Conservation (phyloP, 2,113 vertebrate genomes). For the Pachyramphus minor region DNA sequence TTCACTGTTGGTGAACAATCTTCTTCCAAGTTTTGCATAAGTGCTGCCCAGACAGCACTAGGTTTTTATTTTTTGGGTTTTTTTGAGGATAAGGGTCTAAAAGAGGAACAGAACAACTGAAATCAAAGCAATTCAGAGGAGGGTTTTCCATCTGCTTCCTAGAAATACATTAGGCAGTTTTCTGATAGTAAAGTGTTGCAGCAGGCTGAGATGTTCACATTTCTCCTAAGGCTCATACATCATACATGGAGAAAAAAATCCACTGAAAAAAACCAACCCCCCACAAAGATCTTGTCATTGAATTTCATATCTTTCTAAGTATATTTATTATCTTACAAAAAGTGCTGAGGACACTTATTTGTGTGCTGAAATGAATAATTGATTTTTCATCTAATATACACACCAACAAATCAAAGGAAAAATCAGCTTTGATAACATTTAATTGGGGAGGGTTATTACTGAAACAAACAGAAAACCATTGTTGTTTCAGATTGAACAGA, state of each 20-base stretch:
- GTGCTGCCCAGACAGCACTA: not conserved
- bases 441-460: not conserved
- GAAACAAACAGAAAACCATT: not conserved
- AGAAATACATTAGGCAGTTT: not conserved
- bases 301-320: not conserved
- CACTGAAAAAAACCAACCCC: fast-evolving
- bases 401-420: not conserved
- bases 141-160: not conserved
- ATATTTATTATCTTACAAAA: not conserved
- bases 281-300: not conserved
- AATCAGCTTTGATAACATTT: not conserved
- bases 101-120: not conserved
- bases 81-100: no score
- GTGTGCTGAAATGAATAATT: not conserved
- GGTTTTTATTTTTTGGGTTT: no score
- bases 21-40: not conserved
- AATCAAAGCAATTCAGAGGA: not conserved
- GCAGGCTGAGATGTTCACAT: not conserved
- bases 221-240: not conserved
- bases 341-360: not conserved
- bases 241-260: fast-evolving
- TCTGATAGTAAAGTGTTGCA: not conserved
- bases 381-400: not conserved
- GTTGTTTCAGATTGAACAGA: not conserved
- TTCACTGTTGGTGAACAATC: not conserved